Conservation (phyloP, 2,113 vertebrate genomes). For the Ceratotherium simum region DNA sequence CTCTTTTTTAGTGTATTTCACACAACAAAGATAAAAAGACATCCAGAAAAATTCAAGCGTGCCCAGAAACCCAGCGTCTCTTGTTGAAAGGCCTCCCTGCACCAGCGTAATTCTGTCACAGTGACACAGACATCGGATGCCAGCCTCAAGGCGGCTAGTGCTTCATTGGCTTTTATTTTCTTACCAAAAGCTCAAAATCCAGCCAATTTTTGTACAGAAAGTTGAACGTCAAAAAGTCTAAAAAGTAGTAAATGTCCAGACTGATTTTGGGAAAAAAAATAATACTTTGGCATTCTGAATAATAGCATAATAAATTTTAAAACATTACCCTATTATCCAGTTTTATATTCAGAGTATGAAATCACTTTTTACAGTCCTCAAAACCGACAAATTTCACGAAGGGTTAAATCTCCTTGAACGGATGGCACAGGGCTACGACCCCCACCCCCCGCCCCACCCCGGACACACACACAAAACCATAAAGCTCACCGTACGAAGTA, state of each 20-base stretch:
- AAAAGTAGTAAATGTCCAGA: constrained; percentile 84
- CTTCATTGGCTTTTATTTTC: constrained; percentile 75
- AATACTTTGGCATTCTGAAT: constrained; percentile 91
- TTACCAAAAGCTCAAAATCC: constrained; percentile 86
- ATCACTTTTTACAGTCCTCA: constrained; percentile 84
- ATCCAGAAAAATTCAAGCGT: constrained; percentile 76
- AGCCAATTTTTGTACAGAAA: constrained; percentile 87
- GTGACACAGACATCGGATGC: constrained; percentile 57
- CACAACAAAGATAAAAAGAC: constrained; percentile 84
- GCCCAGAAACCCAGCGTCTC: constrained; percentile 78
- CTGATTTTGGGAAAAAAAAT: constrained; percentile 83
- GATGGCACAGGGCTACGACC: constrained; percentile 87
- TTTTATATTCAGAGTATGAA: constrained; percentile 83
- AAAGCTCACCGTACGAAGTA: constrained; percentile 94
- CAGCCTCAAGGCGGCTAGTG: constrained; percentile 61
- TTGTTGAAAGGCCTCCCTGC: constrained; percentile 75
- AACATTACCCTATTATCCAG: constrained; percentile 84
- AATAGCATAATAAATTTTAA: constrained; percentile 81
- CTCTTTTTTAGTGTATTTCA: constrained; percentile 76
- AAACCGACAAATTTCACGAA: constrained; percentile 84
- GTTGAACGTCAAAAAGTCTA: constrained; percentile 86
- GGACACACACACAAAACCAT: constrained; percentile 92
- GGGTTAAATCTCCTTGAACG: constrained; percentile 80
- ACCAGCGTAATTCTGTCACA: constrained; percentile 69
- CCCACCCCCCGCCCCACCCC: constrained; percentile 67